Conservation (phyloP, 2,797 vertebrate species). For the Lophotriccus pileatus region DNA sequence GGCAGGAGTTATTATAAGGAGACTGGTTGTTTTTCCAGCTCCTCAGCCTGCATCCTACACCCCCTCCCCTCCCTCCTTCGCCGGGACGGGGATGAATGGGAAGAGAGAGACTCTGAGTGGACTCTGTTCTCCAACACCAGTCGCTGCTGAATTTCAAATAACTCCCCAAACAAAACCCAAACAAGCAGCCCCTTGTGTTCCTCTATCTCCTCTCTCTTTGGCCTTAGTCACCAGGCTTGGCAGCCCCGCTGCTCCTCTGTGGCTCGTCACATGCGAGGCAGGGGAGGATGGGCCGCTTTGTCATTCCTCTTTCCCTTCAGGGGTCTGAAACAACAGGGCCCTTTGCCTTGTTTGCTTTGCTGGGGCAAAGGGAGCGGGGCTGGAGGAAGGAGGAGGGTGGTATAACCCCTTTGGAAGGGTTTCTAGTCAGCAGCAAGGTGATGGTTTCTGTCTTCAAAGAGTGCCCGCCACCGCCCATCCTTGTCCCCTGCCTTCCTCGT, state of each 20-base stretch:
- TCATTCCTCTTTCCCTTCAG: not conserved
- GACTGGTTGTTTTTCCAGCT: constrained; percentile 41
- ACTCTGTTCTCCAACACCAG: constrained; percentile 64
- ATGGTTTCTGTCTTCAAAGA: not conserved
- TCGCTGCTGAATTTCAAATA: constrained; percentile 69
- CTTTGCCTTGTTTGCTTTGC: constrained; percentile 51
- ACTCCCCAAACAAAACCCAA: constrained; percentile 60
- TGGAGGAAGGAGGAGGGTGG: not conserved
- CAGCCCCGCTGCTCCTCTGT: constrained; percentile 47
- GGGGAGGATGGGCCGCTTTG: constrained; percentile 51
- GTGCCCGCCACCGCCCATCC: rapidly evolving
- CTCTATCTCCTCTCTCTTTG: constrained; percentile 68
- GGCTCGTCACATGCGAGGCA: constrained; percentile 15
- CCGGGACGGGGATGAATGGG: constrained; percentile 31
- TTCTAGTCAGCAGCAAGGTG: not conserved
- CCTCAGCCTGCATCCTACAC: constrained; percentile 17
- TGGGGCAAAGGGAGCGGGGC: not conserved
- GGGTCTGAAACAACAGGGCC: constrained; percentile 46
- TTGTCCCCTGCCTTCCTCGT: not conserved
- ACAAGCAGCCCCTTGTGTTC: constrained; percentile 59
- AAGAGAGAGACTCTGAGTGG: constrained; percentile 67
- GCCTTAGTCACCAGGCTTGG: constrained; percentile 66
- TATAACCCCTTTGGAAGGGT: not conserved
- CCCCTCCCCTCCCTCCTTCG: not conserved
- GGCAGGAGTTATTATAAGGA: constrained; percentile 25